Conservation (phyloP, 2,113 vertebrate genomes). For the Charina bottae region DNA sequence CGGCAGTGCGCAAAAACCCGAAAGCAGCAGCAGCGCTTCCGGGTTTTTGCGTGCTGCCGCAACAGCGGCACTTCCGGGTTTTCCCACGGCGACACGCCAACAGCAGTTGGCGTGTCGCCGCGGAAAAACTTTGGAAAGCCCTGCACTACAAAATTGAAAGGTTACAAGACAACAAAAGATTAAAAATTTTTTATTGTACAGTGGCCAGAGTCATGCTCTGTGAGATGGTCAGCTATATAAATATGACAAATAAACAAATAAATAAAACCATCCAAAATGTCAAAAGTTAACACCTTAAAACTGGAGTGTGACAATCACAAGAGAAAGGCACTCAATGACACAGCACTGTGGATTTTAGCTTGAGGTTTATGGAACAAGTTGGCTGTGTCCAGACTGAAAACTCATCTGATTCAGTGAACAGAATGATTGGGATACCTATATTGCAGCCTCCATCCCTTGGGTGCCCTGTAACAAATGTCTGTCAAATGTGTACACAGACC, state of each 20-base stretch:
- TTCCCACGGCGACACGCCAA: no score
- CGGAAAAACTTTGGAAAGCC: no score
- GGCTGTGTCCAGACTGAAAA: not conserved
- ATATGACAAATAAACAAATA: not conserved
- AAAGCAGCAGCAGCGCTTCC: no score
- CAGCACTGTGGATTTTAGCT: not conserved
- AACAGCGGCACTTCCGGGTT: no score
- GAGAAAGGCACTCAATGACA: not conserved
- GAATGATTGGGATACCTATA: not conserved
- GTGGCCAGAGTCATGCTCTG: not conserved
- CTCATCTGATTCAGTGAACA: not conserved
- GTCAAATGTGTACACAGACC: not conserved
- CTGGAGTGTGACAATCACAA: not conserved
- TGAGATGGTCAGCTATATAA: not conserved
- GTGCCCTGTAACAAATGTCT: not conserved
- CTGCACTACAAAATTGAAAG: not conserved
- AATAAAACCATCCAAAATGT: not conserved
- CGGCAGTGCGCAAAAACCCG: no score
- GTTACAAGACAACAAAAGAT: not conserved
- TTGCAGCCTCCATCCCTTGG: not conserved
- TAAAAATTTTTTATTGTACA: not conserved
- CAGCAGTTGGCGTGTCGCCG: no score
- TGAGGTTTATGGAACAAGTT: not conserved
- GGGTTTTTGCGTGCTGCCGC: no score
- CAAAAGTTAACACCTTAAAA: not conserved